Conservation (phyloP, 2,113 vertebrate genomes). For the Aramus guarauna region DNA sequence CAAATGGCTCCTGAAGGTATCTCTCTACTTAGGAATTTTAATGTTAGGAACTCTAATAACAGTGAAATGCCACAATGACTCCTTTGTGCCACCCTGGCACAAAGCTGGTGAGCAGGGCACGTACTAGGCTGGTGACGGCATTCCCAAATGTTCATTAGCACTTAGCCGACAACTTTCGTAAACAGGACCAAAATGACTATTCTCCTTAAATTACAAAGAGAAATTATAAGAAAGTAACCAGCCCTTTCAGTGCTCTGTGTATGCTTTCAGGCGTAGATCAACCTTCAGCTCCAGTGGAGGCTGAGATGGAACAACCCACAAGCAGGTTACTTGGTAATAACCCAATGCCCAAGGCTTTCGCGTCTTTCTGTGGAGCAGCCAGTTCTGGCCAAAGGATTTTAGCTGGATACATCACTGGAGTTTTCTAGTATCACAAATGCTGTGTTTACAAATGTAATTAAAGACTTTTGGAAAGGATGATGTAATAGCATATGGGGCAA, state of each 20-base stretch:
- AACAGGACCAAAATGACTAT: neutral
- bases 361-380: neutral
- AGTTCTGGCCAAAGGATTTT: neutral
- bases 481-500: neutral
- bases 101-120: neutral
- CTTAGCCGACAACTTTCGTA: neutral
- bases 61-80: neutral
- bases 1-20: neutral
- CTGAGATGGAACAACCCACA: neutral
- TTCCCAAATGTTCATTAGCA: neutral
- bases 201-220: neutral
- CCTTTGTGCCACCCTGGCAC: neutral
- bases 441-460: neutral
- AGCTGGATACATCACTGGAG: neutral
- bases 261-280: neutral
- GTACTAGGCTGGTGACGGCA: neutral
- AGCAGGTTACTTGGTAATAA: neutral
- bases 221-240: neutral
- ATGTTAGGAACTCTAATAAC: neutral
- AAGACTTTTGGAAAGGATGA: neutral
- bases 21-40: neutral
- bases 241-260: neutral
- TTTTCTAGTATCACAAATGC: neutral
- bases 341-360: neutral
- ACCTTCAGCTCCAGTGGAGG: neutral